These are phyloP conservation scores for Speoplatyrhinus poulsoni DNA, from an alignment of 2,113 vertebrate species.

Conservation along the genomic window DNA sequence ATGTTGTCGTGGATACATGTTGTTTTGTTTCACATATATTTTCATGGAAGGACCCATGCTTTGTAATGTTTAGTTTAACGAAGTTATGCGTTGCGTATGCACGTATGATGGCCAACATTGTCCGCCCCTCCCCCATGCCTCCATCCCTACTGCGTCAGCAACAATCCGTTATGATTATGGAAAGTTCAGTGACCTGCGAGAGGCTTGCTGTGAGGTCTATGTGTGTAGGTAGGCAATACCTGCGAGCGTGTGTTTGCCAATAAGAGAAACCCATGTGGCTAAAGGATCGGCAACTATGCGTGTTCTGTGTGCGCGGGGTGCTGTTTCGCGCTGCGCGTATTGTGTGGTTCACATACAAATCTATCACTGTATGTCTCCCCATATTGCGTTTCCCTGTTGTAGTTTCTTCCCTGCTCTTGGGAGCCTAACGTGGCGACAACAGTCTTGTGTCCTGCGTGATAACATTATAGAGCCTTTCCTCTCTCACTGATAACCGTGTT, in stretches of 20 bases:
- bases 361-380: slow-evolving; percentile 28
- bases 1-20: no score
- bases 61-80: slow-evolving; percentile 20
- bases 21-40: no score
- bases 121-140: not conserved
- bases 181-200: slow-evolving; percentile 20
- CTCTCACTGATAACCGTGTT: slow-evolving; percentile 33
- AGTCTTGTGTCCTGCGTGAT: slow-evolving; percentile 35
- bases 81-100: slow-evolving; percentile 29
- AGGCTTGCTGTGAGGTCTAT: no score
- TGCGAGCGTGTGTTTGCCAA: no score
- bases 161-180: slow-evolving; percentile 24
- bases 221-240: no score
- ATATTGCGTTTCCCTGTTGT: slow-evolving; percentile 39
- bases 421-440: slow-evolving; percentile 8
- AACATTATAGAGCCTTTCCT: slow-evolving; percentile 68
- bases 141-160: slow-evolving; percentile 27
- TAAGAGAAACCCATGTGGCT: no score
- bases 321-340: slow-evolving; percentile 30
- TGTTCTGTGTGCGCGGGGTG: not conserved
- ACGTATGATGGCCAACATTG: slow-evolving; percentile 54
- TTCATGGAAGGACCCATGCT: no score
- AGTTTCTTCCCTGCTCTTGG: slow-evolving; percentile 32
- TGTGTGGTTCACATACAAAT: slow-evolving; percentile 6
- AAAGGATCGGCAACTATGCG: not conserved